A percentile compares a stretch with the other conserved stretches of the same genome.
Evolutionary conservation across 2,113 vertebrate species (phyloP).

Genomic region (Perccottus glenii): DNA sequence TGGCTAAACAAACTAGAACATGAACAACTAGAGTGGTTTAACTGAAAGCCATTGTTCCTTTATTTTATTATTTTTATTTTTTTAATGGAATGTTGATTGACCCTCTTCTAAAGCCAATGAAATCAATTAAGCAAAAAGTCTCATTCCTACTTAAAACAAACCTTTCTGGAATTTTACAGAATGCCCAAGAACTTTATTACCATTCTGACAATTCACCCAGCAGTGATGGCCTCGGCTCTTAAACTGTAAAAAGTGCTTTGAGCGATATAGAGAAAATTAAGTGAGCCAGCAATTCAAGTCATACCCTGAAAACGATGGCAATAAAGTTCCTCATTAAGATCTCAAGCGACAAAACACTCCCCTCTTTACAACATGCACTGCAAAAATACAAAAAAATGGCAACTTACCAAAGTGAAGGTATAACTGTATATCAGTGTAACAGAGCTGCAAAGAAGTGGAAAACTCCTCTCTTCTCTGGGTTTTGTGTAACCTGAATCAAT

Average conservation of each 20-base stretch:
- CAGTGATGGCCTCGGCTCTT: conserved; percentile 13
- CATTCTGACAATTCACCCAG: conserved; percentile 1
- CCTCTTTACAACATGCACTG: conserved; percentile 3
- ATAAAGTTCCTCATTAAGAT: conserved; percentile 13
- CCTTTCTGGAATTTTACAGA: conserved; percentile 10
- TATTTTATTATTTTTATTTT: too few relatives aligned
- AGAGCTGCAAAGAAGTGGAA: conserved; percentile 23
- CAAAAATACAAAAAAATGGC: conserved; percentile 7
- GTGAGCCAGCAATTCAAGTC: neutral
- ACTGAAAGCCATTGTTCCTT: neutral
- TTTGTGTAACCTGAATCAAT: conserved; percentile 49
- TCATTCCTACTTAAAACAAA: conserved; percentile 6
- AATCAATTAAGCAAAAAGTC: conserved; percentile 11
- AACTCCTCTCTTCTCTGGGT: conserved; percentile 36
- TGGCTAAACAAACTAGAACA: neutral
- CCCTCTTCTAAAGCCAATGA: neutral
- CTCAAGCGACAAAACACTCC: neutral
- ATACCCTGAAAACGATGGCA: neutral
- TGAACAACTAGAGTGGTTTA: neutral
- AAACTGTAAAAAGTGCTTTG: conserved; percentile 18
- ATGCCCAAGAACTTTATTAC: conserved; percentile 10
- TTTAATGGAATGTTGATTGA: neutral
- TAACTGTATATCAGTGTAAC: conserved; percentile 31
- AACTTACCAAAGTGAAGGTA: conserved; percentile 52
- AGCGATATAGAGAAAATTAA: conserved; percentile 13